These are phyloP conservation scores for Oreochromis aureus DNA, from an alignment of 2,113 vertebrate species.

Conservation along the genomic window DNA sequence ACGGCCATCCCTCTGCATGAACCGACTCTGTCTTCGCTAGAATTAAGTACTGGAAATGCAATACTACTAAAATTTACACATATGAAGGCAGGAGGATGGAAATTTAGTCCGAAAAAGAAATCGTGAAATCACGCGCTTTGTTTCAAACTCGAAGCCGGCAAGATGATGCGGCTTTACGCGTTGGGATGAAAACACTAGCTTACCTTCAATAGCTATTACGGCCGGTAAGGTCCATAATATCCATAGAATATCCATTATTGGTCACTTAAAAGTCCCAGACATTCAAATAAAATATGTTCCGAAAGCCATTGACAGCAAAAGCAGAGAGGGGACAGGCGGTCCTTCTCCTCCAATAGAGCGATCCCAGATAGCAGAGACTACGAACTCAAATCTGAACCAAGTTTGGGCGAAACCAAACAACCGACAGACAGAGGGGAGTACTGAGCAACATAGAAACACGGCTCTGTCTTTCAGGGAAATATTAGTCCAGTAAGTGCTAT, in stretches of 20 bases:
- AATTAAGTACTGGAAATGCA: not conserved
- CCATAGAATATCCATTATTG: constrained; percentile 80
- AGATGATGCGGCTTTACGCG: constrained; percentile 43
- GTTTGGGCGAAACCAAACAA: constrained; percentile 75
- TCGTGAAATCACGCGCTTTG: constrained; percentile 31
- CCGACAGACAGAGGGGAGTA: constrained; percentile 66
- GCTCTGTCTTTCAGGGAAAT: not conserved
- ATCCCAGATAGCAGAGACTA: constrained; percentile 52
- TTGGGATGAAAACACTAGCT: constrained; percentile 39
- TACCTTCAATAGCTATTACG: constrained; percentile 78
- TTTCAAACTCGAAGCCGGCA: constrained; percentile 50
- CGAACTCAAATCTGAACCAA: constrained; percentile 73
- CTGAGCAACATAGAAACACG: not conserved
- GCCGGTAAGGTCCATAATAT: constrained; percentile 78
- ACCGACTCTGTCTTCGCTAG: not conserved
- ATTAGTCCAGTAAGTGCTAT: fast-evolving
- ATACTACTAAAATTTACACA: not conserved
- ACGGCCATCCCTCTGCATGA: not conserved
- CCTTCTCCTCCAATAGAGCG: constrained; percentile 69
- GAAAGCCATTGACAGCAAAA: constrained; percentile 73
- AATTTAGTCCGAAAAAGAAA: not conserved
- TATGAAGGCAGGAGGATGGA: not conserved
- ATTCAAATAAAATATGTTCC: constrained; percentile 73
- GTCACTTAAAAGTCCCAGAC: constrained; percentile 66
- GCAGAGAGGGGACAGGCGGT: constrained; percentile 62